Base-by-base conservation (phyloP, 2,113 vertebrate species). In the Aix galericulata region DNA sequence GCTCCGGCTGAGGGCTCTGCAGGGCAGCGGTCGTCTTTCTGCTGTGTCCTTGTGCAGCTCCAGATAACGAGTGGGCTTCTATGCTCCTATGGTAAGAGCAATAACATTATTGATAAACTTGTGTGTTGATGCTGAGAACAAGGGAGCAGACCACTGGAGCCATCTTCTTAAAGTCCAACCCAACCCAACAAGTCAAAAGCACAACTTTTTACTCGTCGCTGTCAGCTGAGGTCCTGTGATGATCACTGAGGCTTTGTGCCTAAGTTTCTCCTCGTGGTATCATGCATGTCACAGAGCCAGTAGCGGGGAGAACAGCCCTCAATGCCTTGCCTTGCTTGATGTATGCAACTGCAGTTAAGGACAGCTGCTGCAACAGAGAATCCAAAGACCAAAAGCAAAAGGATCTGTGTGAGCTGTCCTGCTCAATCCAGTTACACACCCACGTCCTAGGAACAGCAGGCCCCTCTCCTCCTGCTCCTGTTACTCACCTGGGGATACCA, bases 81-180 rank as follows among this genome's bases (percentile, higher is more conserved):
- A 17, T 7, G 11, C 34, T 82, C 32, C 63, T 27, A 1, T 12
- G 25, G 40, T n/a, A 82, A 67, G 15, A 75, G 59, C 64, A 87
- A 17, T 23, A 62, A 77, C 44, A 50, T 38, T 40, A 59, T 26
- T 1, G 23, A 38, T 48, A 74, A 81, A 81, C 69, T 7, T 40
- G 44, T 16, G 13, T 34, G 3, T 7, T 67, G 84, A 59, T 64
- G 62, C 29, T 34, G 23, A 52, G 34, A 69, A 68, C 29, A 48
- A 48, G 78, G 42, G 27, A 72, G 18, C 0, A 0, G 13, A 9
- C 6, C 68, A 8, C n/a, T 44, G 21, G 29, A 46, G 32, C 17
- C 38, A n/a, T 58, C 53, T 44, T 75, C 20, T 22, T 46, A 14
- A 46, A 36, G 20, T n/a, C n/a, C n/a, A n/a, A n/a, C n/a, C 31